Evolutionary conservation across 23 tunicate genomes (phyloP).

Genomic region (Diplosoma virens): DNA sequence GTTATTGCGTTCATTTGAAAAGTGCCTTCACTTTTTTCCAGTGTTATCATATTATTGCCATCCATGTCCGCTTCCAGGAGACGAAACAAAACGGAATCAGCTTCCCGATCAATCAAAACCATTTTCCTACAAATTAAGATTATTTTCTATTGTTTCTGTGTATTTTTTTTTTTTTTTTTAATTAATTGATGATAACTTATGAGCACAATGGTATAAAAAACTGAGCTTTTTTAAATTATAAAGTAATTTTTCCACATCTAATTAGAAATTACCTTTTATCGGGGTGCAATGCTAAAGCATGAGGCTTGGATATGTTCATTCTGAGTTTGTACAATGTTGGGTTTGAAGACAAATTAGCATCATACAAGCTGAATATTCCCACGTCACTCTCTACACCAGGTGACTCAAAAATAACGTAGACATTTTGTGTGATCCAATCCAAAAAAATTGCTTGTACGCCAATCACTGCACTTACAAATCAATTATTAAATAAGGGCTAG

Average conservation of each 20-base stretch:
- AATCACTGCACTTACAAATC: not conserved
- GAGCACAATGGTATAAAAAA: too few relatives aligned
- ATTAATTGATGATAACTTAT: too few relatives aligned
- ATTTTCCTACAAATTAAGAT: not conserved
- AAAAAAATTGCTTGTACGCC: not conserved
- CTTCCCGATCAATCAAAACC: constrained; percentile 21
- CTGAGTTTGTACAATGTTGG: not conserved
- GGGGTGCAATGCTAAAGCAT: constrained; percentile 7
- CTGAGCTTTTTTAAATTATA: not conserved
- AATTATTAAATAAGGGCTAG: too few relatives aligned
- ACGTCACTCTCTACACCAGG: not conserved
- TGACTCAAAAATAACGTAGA: constrained; percentile 21
- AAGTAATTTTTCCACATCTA: not conserved
- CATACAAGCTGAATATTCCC: not conserved
- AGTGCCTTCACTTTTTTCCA: not conserved
- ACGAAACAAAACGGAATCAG: not conserved
- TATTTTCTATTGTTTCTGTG: too few relatives aligned
- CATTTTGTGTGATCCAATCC: constrained; percentile 32
- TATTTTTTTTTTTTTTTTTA: too few relatives aligned
- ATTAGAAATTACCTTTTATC: constrained; percentile 5
- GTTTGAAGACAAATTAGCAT: not conserved
- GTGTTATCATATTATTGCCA: not conserved
- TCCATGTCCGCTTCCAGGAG: constrained; percentile 26
- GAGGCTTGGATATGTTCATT: not conserved
- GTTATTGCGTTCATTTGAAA: constrained; percentile 18